Percentiles rank a stretch among this genome's conserved stretches.
phyloP scores from a whole-genome alignment of 2,113 vertebrate species.

The Bostrychus sinensis region DNA sequence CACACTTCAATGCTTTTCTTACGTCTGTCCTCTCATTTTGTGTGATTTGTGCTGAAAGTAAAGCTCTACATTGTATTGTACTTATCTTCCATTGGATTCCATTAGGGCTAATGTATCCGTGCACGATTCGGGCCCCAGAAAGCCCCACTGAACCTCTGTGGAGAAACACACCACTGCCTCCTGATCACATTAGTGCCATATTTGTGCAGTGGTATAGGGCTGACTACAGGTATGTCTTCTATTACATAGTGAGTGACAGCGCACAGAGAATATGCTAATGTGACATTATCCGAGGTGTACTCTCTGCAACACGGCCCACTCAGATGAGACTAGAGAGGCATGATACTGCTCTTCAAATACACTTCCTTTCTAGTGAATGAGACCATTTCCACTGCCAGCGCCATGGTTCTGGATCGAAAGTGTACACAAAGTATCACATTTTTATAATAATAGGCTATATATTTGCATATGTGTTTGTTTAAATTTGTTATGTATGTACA shows the following conservation, averaged over 20 bases:
- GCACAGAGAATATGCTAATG: slow-evolving; percentile 54
- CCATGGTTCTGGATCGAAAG: too few relatives aligned
- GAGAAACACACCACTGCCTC: slow-evolving; percentile 46
- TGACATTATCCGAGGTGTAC: slow-evolving; percentile 54
- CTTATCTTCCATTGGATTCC: slow-evolving; percentile 28
- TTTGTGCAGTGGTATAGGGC: slow-evolving; percentile 33
- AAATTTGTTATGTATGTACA: too few relatives aligned
- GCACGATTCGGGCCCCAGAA: slow-evolving; percentile 6
- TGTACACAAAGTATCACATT: too few relatives aligned
- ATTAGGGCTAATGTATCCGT: slow-evolving; percentile 38
- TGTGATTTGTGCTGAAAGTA: slow-evolving; percentile 12
- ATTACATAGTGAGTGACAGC: slow-evolving; percentile 51
- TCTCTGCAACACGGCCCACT: slow-evolving; percentile 12
- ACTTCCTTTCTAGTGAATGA: too few relatives aligned
- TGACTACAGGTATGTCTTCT: slow-evolving; percentile 39
- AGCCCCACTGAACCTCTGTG: slow-evolving; percentile 5
- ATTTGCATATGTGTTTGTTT: too few relatives aligned
- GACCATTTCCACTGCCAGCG: too few relatives aligned
- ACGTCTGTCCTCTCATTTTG: neutral
- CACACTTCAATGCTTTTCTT: too few relatives aligned
- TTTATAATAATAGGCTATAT: too few relatives aligned
- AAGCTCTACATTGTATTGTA: slow-evolving; percentile 16
- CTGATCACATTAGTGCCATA: slow-evolving; percentile 49
- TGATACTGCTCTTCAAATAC: too few relatives aligned
- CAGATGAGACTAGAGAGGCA: slow-evolving; percentile 20